Evolutionary conservation across 1,140 invertebrate species (phyloP).

Genomic region (Dendrolimus kikuchii): DNA sequence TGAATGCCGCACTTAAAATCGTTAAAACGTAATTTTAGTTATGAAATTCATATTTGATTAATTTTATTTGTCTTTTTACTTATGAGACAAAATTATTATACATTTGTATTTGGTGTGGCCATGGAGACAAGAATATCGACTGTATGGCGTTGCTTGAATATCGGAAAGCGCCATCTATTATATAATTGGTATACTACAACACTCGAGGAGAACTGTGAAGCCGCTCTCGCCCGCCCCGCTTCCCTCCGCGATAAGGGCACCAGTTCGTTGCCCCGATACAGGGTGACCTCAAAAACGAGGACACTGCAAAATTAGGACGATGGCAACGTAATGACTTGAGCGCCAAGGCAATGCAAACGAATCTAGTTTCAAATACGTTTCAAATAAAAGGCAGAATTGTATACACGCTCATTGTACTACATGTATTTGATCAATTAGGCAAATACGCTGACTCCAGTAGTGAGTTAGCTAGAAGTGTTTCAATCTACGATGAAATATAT

Average conservation of each 20-base stretch:
- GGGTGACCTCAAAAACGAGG: slow-evolving; percentile 72
- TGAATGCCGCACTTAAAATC: no score
- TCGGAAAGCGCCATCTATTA: slow-evolving; percentile 45
- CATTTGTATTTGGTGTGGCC: no score
- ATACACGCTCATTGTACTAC: slow-evolving; percentile 37
- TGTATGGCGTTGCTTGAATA: no score
- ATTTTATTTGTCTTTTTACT: no score
- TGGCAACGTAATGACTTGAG: slow-evolving; percentile 68
- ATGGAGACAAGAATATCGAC: no score
- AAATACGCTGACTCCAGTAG: slow-evolving; percentile 66
- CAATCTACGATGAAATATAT: slow-evolving; percentile 32
- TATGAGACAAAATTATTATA: no score
- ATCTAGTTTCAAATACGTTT: slow-evolving; percentile 29
- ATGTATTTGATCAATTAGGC: slow-evolving; percentile 71
- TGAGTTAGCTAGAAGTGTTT: slow-evolving; percentile 59
- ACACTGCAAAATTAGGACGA: slow-evolving; percentile 72
- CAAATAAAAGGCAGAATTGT: slow-evolving; percentile 31
- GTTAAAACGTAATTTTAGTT: no score
- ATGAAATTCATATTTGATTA: no score
- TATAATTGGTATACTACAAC: slow-evolving; percentile 38
- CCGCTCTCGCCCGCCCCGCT: slow-evolving; percentile 34
- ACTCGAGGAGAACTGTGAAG: slow-evolving; percentile 32
- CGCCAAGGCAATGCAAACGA: slow-evolving; percentile 40
- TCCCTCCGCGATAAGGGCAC: slow-evolving; percentile 66
- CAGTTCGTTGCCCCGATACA: slow-evolving; percentile 69